phyloP scores from a whole-genome alignment of 2,797 vertebrate genomes.

The Anguilla anguilla region DNA sequence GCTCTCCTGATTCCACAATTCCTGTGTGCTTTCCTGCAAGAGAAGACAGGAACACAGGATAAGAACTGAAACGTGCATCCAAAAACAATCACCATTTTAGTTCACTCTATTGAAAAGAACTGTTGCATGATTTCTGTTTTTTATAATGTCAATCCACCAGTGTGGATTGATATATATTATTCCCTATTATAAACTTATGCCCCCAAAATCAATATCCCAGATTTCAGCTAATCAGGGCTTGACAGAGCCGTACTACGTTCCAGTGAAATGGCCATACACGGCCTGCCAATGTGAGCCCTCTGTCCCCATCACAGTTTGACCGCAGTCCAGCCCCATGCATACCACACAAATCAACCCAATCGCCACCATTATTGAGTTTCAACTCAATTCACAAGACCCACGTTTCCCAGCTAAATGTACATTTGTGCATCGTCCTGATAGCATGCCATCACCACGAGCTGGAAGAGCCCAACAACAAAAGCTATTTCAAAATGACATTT shows the following conservation, averaged over 20 bases:
- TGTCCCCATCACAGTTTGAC: not conserved
- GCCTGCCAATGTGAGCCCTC: not conserved
- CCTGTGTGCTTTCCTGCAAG: not conserved
- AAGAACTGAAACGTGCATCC: not conserved
- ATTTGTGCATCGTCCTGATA: not conserved
- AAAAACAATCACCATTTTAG: not conserved
- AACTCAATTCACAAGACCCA: conserved; percentile 15
- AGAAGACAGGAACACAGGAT: not conserved
- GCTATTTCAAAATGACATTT: not conserved
- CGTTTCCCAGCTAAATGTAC: not conserved
- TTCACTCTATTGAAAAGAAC: not conserved
- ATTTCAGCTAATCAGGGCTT: not conserved
- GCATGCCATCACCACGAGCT: not conserved
- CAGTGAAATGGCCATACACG: not conserved
- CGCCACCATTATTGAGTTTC: not conserved
- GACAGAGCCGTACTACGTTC: not conserved
- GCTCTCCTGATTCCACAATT: not conserved
- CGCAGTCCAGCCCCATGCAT: not conserved
- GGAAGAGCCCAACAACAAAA: not conserved
- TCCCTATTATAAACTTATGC: not conserved
- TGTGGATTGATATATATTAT: not conserved
- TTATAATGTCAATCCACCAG: not conserved
- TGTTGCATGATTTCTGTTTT: not conserved
- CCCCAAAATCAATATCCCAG: not conserved
- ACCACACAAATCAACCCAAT: conserved; percentile 13